phyloP scores from a whole-genome alignment of 2,888 invertebrate species.

The Podabrus alpinus region DNA sequence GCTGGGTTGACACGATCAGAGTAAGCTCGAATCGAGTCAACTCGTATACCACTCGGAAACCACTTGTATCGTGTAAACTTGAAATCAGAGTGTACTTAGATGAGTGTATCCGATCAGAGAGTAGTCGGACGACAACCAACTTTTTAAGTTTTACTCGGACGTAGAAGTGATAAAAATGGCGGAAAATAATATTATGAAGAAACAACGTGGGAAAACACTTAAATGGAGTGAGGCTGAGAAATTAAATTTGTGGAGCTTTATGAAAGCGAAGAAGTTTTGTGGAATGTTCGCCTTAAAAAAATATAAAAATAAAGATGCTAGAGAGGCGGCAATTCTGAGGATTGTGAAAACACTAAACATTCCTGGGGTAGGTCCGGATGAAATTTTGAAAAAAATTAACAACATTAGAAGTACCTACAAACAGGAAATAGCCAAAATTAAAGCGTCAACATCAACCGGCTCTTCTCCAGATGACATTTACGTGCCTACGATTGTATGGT shows the following conservation, averaged over 20 bases:
- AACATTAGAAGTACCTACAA: neutral
- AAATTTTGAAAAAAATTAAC: no score
- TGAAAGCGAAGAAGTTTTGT: neutral
- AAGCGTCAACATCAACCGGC: neutral
- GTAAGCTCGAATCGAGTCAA: no score
- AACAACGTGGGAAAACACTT: no score
- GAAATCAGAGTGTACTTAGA: no score
- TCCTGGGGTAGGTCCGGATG: neutral
- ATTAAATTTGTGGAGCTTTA: slow-evolving; percentile 1
- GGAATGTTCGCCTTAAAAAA: neutral
- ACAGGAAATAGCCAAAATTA: neutral
- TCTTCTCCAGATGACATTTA: neutral
- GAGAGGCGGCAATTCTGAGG: neutral
- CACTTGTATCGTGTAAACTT: no score
- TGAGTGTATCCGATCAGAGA: no score
- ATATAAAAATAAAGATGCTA: neutral
- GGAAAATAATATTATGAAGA: no score
- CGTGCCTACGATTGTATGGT: neutral
- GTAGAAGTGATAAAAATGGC: no score
- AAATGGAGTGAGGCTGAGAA: neutral
- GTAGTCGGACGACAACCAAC: no score
- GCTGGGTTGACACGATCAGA: no score
- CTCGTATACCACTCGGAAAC: no score
- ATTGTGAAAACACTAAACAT: neutral
- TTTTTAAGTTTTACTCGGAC: no score